Evolutionary conservation across 2,797 vertebrate species (phyloP), one percentile per base, ranked within the genome.

Genomic region (Coreius guichenoti): DNA sequence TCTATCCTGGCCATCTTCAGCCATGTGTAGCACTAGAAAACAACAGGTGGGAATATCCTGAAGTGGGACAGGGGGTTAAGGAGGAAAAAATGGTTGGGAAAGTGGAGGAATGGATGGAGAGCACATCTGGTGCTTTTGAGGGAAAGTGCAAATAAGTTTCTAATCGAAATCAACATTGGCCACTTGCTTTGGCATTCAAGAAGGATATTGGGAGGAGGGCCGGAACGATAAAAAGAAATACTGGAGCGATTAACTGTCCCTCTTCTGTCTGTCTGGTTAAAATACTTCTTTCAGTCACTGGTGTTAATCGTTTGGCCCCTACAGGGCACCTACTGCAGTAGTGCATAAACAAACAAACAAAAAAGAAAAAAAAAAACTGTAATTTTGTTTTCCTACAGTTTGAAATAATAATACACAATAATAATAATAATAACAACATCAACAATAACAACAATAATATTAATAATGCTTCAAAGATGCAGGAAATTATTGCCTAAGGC

Each of bases 401-500:
- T 86, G 84, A 89, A 86, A 91, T 84, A 86, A 84, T 87, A 88
- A 88, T 83, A 65, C 63, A 65, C 63, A 88, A 89, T 85, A 87
- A 81, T 86, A 88, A 90, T 81, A 77, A 82, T 81, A 86, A 89
- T 68, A 89, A 87, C 72, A 90, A 90, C 80, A 86, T 87, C 77
- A 84, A 85, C 79, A 89, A 86, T 72, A 89, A 91, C 80, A 86
- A 89, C 80, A 90, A 88, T 65, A 90, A 87, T 87, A 87, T 87
- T 90, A 89, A 89, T 90, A 91, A 88, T 94, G 96, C 95, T 96
- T 93, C 93, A 95, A 95, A 95, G 95, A 95, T 94, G 95, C 95
- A 95, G 95, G 95, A 94, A 94, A 94, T 96, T 96, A 96, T 95
- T 97, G 96, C 96, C 95, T 96, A 96, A 90, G 95, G 94, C 94